phyloP scores from a whole-genome alignment of 2,113 vertebrate species.

The Pterocles orientalis region DNA sequence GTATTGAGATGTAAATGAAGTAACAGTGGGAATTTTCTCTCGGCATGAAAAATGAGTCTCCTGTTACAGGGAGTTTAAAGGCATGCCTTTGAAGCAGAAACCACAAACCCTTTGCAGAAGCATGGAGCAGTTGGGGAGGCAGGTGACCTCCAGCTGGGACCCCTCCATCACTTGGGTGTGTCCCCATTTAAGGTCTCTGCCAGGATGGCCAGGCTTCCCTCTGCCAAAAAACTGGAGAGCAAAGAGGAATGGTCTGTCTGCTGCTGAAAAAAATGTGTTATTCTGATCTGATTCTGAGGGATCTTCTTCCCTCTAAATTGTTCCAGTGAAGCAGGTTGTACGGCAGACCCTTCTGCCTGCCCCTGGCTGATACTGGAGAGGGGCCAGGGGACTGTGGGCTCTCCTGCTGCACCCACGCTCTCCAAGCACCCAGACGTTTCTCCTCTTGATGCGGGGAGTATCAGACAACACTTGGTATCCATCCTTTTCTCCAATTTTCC shows the following conservation, averaged over 20 bases:
- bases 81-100: neutral
- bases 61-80: neutral
- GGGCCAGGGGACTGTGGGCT: accelerated
- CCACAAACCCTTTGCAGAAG: neutral
- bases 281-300: neutral
- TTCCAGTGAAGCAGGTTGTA: neutral
- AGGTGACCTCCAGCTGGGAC: neutral
- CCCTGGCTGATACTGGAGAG: neutral
- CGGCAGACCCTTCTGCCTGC: neutral
- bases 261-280: neutral
- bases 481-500: neutral
- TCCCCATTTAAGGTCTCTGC: neutral
- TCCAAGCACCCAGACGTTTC: accelerated
- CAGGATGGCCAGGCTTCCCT: neutral
- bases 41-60: conserved; percentile 28
- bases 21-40: conserved; percentile 52
- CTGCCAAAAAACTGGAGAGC: neutral
- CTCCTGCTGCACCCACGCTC: accelerated
- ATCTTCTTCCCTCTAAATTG: neutral
- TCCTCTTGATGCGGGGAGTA: accelerated
- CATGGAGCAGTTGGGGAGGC: neutral
- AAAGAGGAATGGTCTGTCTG: accelerated
- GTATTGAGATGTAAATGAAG: conserved; percentile 66
- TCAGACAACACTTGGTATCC: neutral
- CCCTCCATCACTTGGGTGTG: accelerated